Base-by-base conservation (phyloP, 1,140 invertebrate genomes). In the Drosophila kurseongensis region DNA sequence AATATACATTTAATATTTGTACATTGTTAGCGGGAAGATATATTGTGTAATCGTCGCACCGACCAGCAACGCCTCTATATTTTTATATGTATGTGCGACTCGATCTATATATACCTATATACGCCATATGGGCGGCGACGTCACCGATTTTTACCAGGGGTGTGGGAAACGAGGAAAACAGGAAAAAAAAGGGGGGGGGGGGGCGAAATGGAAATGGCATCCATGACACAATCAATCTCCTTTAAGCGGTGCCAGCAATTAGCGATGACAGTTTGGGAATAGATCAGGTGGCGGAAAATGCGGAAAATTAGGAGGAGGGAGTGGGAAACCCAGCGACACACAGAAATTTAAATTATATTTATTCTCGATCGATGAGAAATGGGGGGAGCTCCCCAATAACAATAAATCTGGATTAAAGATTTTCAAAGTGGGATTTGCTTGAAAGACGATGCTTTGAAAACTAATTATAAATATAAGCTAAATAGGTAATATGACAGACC, bases 1-100 rank as follows among this genome's bases (percentile, higher is more conserved):
- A 88, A 88, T 88, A 88, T 89, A 88, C 83, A 86, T 88, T 89
- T 88, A 79, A 88, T 88, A 88, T 88, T 88, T 88, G 83, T 88
- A 83, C 84, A 88, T 88, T 88, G 83, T 88, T 88, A 88, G 83
- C 80, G 72, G 83, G 76, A 88, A 88, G 83, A 88, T 80, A 89
- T 89, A 88, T 88, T 88, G 83, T 88, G 83, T 80, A 88, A 88
- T 72, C 80, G 61, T 83, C 52, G 62, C 41, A 38, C 36, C 52
- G 16, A 44, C n/a, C 77, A 32, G 32, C 10, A 14, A 6, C 16
- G 58, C 14, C 18, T 68, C 51, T 41, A 8, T 58, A 13, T 58
- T n/a, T 65, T 36, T 58, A 47, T 51, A 9, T 8, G 32, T 62
- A 51, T 52, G 4, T 8, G 36, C 23, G 44, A 60, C 55, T 10